Evolutionary conservation across 1,140 invertebrate genomes (phyloP).

Genomic region (Belonocnema kinseyi): DNA sequence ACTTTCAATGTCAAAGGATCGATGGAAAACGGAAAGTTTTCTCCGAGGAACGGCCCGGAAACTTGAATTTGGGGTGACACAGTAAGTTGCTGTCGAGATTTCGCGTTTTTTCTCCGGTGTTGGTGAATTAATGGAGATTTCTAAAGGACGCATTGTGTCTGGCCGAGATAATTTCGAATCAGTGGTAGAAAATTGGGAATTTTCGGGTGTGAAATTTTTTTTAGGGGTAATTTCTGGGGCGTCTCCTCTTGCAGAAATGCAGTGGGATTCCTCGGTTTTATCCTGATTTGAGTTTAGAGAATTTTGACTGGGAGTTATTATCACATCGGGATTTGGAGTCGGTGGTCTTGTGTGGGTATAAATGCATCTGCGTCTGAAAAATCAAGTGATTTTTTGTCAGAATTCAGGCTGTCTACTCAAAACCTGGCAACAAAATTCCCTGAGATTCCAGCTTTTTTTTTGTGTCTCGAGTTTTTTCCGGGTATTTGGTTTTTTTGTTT

Average conservation of each 20-base stretch:
- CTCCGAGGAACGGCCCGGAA: slow-evolving; percentile 44
- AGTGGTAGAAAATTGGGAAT: no score
- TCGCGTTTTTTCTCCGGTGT: neutral
- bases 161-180: no score
- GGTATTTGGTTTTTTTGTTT: no score
- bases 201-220: neutral
- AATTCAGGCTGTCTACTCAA: neutral
- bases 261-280: neutral
- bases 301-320: neutral
- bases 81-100: neutral
- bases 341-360: slow-evolving; percentile 35
- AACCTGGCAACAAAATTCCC: no score
- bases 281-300: neutral
- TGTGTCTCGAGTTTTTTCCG: neutral
- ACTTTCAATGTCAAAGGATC: slow-evolving; percentile 56
- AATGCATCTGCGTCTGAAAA: slow-evolving; percentile 35
- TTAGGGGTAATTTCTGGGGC: neutral
- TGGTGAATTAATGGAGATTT: neutral
- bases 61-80: slow-evolving; percentile 18
- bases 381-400: neutral
- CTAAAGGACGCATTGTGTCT: neutral
- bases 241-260: neutral
- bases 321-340: slow-evolving; percentile 11
- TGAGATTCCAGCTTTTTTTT: no score
- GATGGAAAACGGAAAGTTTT: slow-evolving; percentile 59